A percentile compares a stretch with the other conserved stretches of the same genome.
phyloP scores from a whole-genome alignment of 2,797 vertebrate genomes.

The Sardinella longiceps region DNA sequence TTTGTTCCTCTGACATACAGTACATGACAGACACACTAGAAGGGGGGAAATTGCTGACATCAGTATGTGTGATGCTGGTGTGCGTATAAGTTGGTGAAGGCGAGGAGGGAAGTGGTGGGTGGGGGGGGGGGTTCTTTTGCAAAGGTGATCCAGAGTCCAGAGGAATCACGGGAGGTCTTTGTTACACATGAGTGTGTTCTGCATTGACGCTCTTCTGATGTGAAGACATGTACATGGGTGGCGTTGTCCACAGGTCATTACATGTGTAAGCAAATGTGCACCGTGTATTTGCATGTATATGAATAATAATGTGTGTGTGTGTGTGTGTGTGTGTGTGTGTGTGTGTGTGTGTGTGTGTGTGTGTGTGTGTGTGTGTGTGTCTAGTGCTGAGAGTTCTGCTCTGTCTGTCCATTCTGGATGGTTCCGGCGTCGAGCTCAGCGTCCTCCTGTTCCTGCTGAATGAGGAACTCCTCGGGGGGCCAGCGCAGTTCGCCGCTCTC shows the following conservation, averaged over 20 bases:
- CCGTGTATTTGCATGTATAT: neutral
- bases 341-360: constrained; percentile 1
- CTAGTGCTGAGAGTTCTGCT: constrained; percentile 72
- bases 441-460: constrained; percentile 73
- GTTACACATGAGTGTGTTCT: constrained; percentile 5
- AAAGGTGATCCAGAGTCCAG: neutral
- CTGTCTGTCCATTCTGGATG: constrained; percentile 69
- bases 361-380: constrained; percentile 36
- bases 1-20: neutral
- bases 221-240: neutral
- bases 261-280: constrained; percentile 17
- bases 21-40: neutral
- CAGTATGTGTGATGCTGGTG: constrained; percentile 3
- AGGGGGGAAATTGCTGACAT: neutral
- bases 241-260: neutral
- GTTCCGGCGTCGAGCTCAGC: constrained; percentile 66
- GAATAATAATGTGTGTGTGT: constrained; percentile 31
- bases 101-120: neutral
- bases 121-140: neutral
- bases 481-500: constrained; percentile 97
- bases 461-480: constrained; percentile 94
- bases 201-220: neutral
- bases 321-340: constrained; percentile 20
- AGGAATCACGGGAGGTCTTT: neutral
- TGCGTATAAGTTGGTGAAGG: neutral